Base-by-base conservation (phyloP, 2,888 invertebrate species). In the Pristionchus arcanus region DNA sequence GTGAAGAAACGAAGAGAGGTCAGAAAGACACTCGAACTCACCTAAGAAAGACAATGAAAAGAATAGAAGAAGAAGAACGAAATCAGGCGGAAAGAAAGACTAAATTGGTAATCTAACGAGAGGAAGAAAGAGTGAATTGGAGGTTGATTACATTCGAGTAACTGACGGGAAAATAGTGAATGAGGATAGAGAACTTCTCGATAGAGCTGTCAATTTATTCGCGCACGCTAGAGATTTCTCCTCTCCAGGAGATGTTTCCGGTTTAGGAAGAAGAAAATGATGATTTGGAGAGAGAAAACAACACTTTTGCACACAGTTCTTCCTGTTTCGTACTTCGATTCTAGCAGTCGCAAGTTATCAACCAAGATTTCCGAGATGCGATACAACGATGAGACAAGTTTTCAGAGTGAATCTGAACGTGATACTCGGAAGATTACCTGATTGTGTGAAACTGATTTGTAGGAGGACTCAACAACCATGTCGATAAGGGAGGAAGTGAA, bases 81-180 rank as follows among this genome's bases (percentile, higher is more conserved):
- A 85, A 85, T 55, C 81, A 85, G 55, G 59, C 31, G 37, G 63
- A 55, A 55, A 34, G 85, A 21, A 21, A 25, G 59, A 19, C 55
- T 34, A 63, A 85, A 85, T 55, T 28, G 63, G 85, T 49, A 55
- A 85, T 59, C 85, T 34, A 28, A 55, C 13, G 87, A 87, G 68
- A 42, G 31, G 34, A 53, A 68, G 87, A 87, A 71, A 53, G 42
- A 49, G 49, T 68, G 87, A 87, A 71, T 31, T 66, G 71, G 68
- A 68, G 68, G 59, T 28, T 49, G 87, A 68, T 49, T 68, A 37
- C 68, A 68, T 28, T 28, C 7, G 81, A 49, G 21, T 74, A 53
- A 81, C 49, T 81, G 49, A 53, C n/a, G 81, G 53, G 49, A 34
- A 81, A 49, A 49, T 81, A 53, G 42, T 13, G 49, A 28, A 81